Percentiles rank a stretch among this genome's conserved stretches.
These are phyloP conservation scores for Fistularia commersonii DNA, from an alignment of 2,797 vertebrate genomes.

Conservation along the genomic window DNA sequence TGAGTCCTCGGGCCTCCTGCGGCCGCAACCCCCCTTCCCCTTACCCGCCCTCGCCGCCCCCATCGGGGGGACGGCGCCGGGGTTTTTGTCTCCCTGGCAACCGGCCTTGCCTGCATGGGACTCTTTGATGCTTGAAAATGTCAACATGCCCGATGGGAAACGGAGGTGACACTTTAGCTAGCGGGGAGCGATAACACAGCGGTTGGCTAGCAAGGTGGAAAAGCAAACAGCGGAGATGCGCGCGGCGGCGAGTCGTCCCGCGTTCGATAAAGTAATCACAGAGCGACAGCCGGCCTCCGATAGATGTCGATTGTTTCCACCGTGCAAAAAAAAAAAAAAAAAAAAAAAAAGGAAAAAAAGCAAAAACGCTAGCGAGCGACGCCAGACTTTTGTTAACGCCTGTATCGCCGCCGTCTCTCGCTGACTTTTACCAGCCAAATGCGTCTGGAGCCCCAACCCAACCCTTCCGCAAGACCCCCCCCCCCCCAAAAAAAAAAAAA, in stretches of 20 bases:
- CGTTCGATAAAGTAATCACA: conserved; percentile 35
- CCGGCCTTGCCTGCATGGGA: conserved; percentile 38
- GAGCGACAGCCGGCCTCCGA: conserved; percentile 30
- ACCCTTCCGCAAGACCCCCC: too few species aligned
- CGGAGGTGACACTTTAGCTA: conserved; percentile 29
- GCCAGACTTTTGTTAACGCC: conserved; percentile 23
- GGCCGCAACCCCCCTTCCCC: too few species aligned
- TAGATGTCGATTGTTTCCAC: conserved; percentile 42
- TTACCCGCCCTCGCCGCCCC: too few species aligned
- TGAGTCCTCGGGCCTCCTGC: conserved; percentile 65
- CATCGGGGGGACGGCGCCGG: conserved; percentile 12
- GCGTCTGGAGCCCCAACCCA: too few species aligned
- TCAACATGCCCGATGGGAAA: conserved; percentile 45
- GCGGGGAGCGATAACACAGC: conserved; percentile 37
- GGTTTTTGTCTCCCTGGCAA: conserved; percentile 48
- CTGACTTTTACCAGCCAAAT: too few species aligned
- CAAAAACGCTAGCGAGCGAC: too few species aligned
- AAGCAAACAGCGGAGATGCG: conserved; percentile 32
- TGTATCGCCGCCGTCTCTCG: conserved; percentile 18
- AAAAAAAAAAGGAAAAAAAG: conserved; percentile 20
- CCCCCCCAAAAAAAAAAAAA: too few species aligned
- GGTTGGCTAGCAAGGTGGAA: conserved; percentile 24
- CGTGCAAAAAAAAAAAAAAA: conserved; percentile 47
- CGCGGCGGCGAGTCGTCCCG: conserved; percentile 16
- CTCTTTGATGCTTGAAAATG: conserved; percentile 60